phyloP scores from a whole-genome alignment of 2,888 invertebrate genomes.

The Leptinotarsa rubiginosa region DNA sequence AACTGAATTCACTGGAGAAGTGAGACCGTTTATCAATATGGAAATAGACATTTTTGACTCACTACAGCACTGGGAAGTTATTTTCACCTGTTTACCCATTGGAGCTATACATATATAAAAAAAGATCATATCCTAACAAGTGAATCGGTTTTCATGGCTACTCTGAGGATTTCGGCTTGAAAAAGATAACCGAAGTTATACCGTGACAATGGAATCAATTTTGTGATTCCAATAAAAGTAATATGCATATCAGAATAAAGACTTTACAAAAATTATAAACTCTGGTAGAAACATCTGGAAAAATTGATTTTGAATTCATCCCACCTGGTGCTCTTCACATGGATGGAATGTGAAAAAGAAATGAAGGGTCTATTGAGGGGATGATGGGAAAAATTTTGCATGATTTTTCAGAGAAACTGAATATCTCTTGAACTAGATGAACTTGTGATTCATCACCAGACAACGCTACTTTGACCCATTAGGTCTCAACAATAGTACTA shows the following conservation, averaged over 20 bases:
- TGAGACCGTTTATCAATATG: background rate
- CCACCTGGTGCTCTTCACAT: background rate
- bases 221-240: background rate
- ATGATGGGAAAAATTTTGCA: background rate
- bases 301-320: background rate
- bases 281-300: background rate
- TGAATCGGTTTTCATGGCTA: too few species aligned
- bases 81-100: background rate
- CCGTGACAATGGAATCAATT: background rate
- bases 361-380: background rate
- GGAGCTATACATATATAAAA: background rate
- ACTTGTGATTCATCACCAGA: too few species aligned
- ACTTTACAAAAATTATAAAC: background rate
- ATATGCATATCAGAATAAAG: background rate
- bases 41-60: background rate
- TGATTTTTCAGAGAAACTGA: slow-evolving; percentile 1
- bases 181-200: too few species aligned
- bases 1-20: background rate
- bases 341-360: background rate
- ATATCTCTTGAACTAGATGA: background rate
- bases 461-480: too few species aligned
- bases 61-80: background rate
- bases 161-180: too few species aligned
- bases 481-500: too few species aligned
- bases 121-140: background rate